phyloP scores from a whole-genome alignment of 2,888 invertebrate genomes.

The Reticulitermes lucifugus region DNA sequence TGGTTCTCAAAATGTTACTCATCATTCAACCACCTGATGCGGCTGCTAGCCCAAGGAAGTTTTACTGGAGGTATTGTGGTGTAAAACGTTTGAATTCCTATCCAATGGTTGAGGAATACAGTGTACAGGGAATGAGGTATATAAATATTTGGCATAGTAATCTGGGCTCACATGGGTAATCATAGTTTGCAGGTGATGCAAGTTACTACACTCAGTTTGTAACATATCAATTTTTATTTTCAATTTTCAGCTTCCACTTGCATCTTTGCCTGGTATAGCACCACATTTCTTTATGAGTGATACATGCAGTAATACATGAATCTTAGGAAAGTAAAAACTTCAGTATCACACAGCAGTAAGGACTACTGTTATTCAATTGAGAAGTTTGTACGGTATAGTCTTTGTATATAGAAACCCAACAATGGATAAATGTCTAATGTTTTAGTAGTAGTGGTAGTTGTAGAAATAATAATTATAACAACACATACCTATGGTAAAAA shows the following conservation, averaged over 20 bases:
- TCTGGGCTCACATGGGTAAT: too few relatives aligned
- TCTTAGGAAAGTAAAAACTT: slow-evolving; percentile 25
- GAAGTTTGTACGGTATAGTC: slow-evolving; percentile 19
- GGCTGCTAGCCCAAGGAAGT: too few relatives aligned
- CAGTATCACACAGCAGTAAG: slow-evolving; percentile 19
- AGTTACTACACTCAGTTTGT: not conserved
- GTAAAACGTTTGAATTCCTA: too few relatives aligned
- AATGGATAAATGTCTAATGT: slow-evolving; percentile 49
- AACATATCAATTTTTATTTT: slow-evolving; percentile 30
- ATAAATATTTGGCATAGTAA: too few relatives aligned
- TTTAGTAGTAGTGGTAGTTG: slow-evolving; percentile 28
- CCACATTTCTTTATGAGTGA: slow-evolving; percentile 24
- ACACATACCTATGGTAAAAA: slow-evolving; percentile 37
- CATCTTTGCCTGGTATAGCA: slow-evolving; percentile 27
- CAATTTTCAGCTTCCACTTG: slow-evolving; percentile 24
- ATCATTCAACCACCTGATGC: too few relatives aligned
- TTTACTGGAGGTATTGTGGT: too few relatives aligned
- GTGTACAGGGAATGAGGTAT: too few relatives aligned
- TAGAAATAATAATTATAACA: slow-evolving; percentile 35
- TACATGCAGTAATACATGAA: slow-evolving; percentile 27
- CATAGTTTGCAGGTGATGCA: too few relatives aligned
- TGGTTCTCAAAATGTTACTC: too few relatives aligned
- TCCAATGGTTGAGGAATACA: too few relatives aligned
- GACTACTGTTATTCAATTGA: slow-evolving; percentile 22
- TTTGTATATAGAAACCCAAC: slow-evolving; percentile 47